These are phyloP conservation scores for Melanitta fusca DNA, from an alignment of 2,797 vertebrate species.

Conservation along the genomic window DNA sequence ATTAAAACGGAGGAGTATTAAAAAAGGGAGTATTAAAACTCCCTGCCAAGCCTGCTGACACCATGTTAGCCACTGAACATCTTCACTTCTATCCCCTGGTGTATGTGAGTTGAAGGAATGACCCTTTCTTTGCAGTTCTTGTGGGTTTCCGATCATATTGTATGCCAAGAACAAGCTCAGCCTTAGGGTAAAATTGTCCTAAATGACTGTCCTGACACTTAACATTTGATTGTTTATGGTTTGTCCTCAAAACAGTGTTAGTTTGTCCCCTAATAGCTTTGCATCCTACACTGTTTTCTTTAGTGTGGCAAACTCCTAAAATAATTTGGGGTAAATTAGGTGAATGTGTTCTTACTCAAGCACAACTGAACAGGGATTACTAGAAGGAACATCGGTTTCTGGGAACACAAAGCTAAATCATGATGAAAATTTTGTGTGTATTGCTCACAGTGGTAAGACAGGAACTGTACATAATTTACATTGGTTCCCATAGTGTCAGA, in stretches of 20 bases:
- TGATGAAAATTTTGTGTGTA: neutral
- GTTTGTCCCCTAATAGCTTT: neutral
- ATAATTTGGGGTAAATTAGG: neutral
- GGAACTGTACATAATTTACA: neutral
- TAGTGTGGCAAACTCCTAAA: neutral
- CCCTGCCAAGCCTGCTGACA: fast-evolving
- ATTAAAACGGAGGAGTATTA: neutral
- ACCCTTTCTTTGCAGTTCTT: neutral
- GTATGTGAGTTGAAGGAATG: neutral
- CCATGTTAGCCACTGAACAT: neutral
- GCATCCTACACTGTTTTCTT: neutral
- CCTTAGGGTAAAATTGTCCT: conserved; percentile 33
- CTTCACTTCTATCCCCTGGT: neutral
- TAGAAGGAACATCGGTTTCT: neutral
- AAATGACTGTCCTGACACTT: conserved; percentile 2
- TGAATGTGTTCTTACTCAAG: neutral
- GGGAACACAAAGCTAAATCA: neutral
- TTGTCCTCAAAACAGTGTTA: conserved; percentile 36
- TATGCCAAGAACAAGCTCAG: conserved; percentile 16
- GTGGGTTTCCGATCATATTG: neutral
- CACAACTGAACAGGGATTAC: neutral
- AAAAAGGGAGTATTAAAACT: neutral
- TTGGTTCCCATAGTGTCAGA: neutral
- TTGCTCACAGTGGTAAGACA: neutral
- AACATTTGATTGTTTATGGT: neutral